phyloP scores from a whole-genome alignment of 2,888 invertebrate species.

The Proisotoma minuta region DNA sequence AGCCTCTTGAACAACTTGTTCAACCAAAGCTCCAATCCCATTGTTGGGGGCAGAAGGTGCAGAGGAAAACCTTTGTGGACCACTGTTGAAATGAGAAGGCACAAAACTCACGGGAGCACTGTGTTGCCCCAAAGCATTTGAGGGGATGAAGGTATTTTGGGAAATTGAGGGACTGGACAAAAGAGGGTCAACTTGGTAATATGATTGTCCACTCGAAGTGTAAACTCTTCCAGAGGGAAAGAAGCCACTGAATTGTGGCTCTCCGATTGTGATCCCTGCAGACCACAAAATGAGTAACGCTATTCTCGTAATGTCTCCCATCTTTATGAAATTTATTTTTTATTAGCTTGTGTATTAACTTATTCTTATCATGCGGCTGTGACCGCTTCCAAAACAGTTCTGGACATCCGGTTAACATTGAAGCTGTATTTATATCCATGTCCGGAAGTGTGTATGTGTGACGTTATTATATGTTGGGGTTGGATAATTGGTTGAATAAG shows the following conservation, averaged over 20 bases:
- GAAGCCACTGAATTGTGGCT: slow-evolving; percentile 14
- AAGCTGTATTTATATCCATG: slow-evolving; percentile 28
- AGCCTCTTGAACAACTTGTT: slow-evolving; percentile 18
- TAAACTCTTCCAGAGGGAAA: slow-evolving; percentile 11
- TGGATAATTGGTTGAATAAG: not conserved
- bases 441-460: slow-evolving; percentile 31
- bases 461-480: not conserved
- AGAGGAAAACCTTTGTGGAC: too few relatives aligned
- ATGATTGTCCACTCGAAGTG: slow-evolving; percentile 15
- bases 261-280: slow-evolving; percentile 11
- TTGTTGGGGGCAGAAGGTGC: slow-evolving; percentile 27
- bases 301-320: slow-evolving; percentile 21
- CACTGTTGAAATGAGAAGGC: slow-evolving; percentile 22
- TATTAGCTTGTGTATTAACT: not conserved
- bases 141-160: slow-evolving; percentile 20
- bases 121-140: not conserved
- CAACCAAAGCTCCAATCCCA: slow-evolving; percentile 20
- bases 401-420: slow-evolving; percentile 43
- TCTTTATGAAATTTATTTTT: slow-evolving; percentile 13
- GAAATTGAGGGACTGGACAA: slow-evolving; percentile 20
- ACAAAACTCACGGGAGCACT: slow-evolving; percentile 30
- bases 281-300: slow-evolving; percentile 13
- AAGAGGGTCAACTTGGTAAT: slow-evolving; percentile 10
- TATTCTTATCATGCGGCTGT: not conserved
- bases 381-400: slow-evolving; percentile 16